Evolutionary conservation across 2,113 vertebrate species (phyloP).

Genomic region (Nothobranchius kuhntae): DNA sequence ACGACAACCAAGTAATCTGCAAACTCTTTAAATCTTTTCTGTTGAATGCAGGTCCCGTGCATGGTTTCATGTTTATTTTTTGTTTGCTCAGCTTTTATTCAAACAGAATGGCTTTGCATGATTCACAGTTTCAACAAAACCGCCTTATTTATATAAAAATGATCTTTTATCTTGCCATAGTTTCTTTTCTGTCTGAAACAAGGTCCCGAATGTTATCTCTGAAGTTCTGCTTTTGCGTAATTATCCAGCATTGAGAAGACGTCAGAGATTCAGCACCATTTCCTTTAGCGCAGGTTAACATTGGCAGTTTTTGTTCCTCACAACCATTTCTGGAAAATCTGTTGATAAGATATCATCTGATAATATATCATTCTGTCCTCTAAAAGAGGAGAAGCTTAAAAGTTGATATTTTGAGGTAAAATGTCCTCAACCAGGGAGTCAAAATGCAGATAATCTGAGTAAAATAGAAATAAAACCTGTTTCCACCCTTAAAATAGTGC

Average conservation of each 20-base stretch:
- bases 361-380: no score
- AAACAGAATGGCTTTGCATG: neutral
- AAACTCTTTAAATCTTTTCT: no score
- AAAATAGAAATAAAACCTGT: neutral
- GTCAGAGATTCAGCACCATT: no score
- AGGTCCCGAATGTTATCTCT: no score
- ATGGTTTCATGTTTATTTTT: slow-evolving; percentile 20
- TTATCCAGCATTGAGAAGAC: no score
- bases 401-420: no score
- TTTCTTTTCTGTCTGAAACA: neutral
- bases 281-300: no score
- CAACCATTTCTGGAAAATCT: no score
- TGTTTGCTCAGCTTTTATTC: neutral
- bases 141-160: neutral
- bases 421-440: no score
- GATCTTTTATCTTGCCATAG: neutral
- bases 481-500: neutral
- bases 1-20: neutral
- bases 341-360: no score
- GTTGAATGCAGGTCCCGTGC: slow-evolving; percentile 28
- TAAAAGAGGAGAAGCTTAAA: no score
- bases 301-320: no score
- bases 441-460: neutral
- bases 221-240: neutral
- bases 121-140: neutral